Evolutionary conservation across 2,888 invertebrate genomes (phyloP).

Genomic region (Silvanus unidentatus): DNA sequence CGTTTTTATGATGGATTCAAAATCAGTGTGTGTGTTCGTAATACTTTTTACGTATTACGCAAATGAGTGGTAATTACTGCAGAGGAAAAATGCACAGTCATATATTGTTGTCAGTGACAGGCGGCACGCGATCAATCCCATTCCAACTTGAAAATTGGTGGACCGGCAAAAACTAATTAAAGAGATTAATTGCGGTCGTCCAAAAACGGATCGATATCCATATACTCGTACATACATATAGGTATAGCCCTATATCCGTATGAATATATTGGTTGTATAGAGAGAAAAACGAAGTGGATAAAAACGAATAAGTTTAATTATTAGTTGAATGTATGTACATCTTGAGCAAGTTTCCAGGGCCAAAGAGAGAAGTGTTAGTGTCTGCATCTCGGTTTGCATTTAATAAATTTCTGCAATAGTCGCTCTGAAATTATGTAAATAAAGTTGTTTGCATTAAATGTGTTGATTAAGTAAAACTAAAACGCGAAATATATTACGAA

Average conservation of each 20-base stretch:
- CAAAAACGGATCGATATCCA: conserved; percentile 36
- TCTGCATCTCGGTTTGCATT: not conserved
- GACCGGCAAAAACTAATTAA: conserved; percentile 45
- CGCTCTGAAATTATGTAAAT: conserved; percentile 28
- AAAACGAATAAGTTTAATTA: too few relatives aligned
- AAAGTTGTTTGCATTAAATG: conserved; percentile 24
- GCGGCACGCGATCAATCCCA: conserved; percentile 41
- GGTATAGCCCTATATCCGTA: not conserved
- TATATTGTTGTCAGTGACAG: conserved; percentile 41
- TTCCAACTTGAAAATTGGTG: conserved; percentile 38
- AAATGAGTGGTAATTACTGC: not conserved
- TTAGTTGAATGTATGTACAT: too few relatives aligned
- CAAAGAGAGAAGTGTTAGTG: too few relatives aligned
- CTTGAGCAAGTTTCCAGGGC: too few relatives aligned
- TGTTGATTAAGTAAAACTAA: conserved; percentile 22
- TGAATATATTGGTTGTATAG: too few relatives aligned
- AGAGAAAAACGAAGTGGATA: too few relatives aligned
- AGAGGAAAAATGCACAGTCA: conserved; percentile 21
- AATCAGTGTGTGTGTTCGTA: too few relatives aligned
- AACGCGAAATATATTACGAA: conserved; percentile 4
- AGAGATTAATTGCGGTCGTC: conserved; percentile 42
- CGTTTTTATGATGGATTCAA: too few relatives aligned
- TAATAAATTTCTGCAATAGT: conserved; percentile 22
- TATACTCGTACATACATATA: too few relatives aligned
- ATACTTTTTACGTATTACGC: not conserved